Base-by-base conservation (phyloP, 2,797 vertebrate genomes). In the Notolabrus celidotus region DNA sequence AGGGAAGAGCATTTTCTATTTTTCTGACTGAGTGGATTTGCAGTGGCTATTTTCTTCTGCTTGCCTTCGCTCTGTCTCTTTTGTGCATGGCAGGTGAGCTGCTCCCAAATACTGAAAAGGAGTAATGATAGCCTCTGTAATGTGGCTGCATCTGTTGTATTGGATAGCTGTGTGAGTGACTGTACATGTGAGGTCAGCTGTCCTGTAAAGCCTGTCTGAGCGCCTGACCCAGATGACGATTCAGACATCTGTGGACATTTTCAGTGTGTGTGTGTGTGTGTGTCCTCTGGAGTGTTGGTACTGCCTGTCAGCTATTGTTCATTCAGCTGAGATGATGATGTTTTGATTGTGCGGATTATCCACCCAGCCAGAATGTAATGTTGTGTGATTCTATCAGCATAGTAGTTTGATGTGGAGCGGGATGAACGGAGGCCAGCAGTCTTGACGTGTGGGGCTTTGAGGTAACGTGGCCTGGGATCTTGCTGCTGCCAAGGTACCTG, bases 331-430 rank as follows among this genome's bases (percentile, higher is more conserved):
- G 68, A 87, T 82, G 80, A 87, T 86, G 74, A 74, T 76, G 84
- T 85, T 89, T 84, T 87, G 78, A 89, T 88, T 77, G 75, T 11
- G 25, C 64, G 84, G 74, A 83, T 86, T 88, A 86, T 86, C 85
- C 79, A 34, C 41, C 79, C 83, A 59, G 71, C 49, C 38, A 50
- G 66, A 66, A 72, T 74, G 76, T 71, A 57, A 83, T 74, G 53
- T 61, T 19, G 52, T 63, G 78, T 39, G 73, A 79, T 71, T 54
- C 67, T 60, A 58, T 75, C 79, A 42, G 80, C 45, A 8, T 31
- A 41, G 64, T 52, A 38, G 64, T 63, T 57, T 67, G 68, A 79
- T 38, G 61, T 39, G 56, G 53, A 74, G 33, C 56, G 12, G 64
- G 62, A 38, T 68, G 61, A 86, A 67, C 10, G 47, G 67, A 68